Evolutionary conservation across 2,888 invertebrate genomes (phyloP).

Genomic region (Rugalucina vietnamica): DNA sequence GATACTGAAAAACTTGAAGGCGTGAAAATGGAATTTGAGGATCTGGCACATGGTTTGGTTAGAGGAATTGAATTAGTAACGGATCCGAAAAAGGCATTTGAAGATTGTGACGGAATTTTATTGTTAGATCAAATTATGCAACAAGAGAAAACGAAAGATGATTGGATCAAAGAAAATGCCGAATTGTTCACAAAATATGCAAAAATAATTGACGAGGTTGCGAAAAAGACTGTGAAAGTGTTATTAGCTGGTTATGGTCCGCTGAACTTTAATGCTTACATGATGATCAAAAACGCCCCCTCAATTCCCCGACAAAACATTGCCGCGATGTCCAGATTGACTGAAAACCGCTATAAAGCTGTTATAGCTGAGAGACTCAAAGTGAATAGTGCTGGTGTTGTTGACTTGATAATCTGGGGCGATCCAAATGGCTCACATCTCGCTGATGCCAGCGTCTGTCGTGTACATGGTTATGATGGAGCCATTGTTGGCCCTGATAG

Average conservation of each 20-base stretch:
- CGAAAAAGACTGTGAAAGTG: constrained; percentile 77
- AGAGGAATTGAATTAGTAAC: constrained; percentile 69
- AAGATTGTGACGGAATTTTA: constrained; percentile 75
- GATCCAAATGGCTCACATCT: constrained; percentile 74
- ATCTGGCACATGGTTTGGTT: constrained; percentile 76
- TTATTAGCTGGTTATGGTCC: constrained; percentile 80
- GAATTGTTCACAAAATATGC: constrained; percentile 75
- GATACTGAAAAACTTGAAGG: constrained; percentile 70
- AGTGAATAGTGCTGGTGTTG: constrained; percentile 80
- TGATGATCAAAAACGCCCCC: constrained; percentile 79
- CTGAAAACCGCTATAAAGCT: constrained; percentile 81
- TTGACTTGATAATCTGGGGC: constrained; percentile 82
- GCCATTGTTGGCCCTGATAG: constrained; percentile 82
- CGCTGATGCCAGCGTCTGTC: constrained; percentile 70
- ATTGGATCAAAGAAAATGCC: constrained; percentile 75
- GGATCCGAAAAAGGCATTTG: constrained; percentile 74
- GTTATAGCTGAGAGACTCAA: constrained; percentile 77
- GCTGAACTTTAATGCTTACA: constrained; percentile 79
- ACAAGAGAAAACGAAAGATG: constrained; percentile 63
- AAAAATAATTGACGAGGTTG: constrained; percentile 73
- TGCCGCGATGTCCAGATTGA: constrained; percentile 75
- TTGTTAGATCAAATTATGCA: constrained; percentile 73
- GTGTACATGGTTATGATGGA: constrained; percentile 81
- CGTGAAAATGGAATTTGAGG: constrained; percentile 79
- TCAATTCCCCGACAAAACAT: constrained; percentile 78